A percentile compares a stretch with the other conserved stretches of the same genome.
Evolutionary conservation across 2,888 invertebrate species (phyloP).

Genomic region (Terebella lapidaria): DNA sequence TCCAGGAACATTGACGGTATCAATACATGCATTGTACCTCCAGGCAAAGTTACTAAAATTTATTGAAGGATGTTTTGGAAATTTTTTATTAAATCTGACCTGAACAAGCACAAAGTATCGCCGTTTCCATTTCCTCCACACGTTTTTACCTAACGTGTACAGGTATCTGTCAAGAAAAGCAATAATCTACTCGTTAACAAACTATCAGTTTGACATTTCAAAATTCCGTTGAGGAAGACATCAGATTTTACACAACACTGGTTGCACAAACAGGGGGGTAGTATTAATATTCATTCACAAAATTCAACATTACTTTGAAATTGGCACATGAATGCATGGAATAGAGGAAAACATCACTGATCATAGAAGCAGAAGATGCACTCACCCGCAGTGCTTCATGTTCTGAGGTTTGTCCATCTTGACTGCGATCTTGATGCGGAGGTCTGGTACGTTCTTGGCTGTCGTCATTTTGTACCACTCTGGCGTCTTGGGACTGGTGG

Average conservation of each 20-base stretch:
- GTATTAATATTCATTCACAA: too few species aligned
- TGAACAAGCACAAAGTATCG: conserved; percentile 97
- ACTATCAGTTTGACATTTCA: not conserved
- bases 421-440: conserved; percentile 94
- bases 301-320: too few species aligned
- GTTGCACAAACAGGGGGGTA: not conserved
- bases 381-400: conserved; percentile 96
- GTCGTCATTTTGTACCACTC: conserved; percentile 96
- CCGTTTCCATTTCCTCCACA: conserved; percentile 99
- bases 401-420: conserved; percentile 98
- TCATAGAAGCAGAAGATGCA: too few species aligned
- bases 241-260: not conserved
- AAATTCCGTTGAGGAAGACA: not conserved
- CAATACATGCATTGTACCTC: not conserved
- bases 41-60: not conserved
- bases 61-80: too few species aligned
- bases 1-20: too few species aligned
- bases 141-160: conserved; percentile 70
- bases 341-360: too few species aligned
- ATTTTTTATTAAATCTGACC: too few species aligned
- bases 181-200: not conserved
- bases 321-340: too few species aligned
- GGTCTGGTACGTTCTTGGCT: conserved; percentile 86
- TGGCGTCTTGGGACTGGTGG: conserved; percentile 53
- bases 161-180: conserved; percentile 48